Evolutionary conservation across 2,888 invertebrate species (phyloP).

Genomic region (Cordylochernes scorpioides): DNA sequence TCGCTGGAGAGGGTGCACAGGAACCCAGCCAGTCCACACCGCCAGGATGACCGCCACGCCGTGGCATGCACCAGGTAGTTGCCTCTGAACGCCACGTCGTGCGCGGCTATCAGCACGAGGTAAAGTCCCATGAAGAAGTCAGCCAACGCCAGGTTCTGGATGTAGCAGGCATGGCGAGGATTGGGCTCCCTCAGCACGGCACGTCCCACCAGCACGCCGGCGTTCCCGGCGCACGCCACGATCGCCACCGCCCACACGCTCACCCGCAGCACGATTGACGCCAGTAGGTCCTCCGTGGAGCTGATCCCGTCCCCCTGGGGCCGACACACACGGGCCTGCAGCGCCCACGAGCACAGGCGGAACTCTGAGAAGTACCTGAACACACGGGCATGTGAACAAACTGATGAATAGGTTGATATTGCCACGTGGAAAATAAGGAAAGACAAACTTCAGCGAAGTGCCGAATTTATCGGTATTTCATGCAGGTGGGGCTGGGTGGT

Average conservation of each 20-base stretch:
- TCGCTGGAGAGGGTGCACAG: slow-evolving; percentile 33
- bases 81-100: slow-evolving; percentile 29
- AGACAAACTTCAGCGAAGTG: no score
- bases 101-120: slow-evolving; percentile 31
- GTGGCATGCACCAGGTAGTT: slow-evolving; percentile 31
- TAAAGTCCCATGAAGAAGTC: slow-evolving; percentile 37
- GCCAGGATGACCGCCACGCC: slow-evolving; percentile 30
- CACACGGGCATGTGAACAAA: no score
- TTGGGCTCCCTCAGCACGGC: slow-evolving; percentile 29
- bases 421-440: no score
- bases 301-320: slow-evolving; percentile 35
- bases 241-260: slow-evolving; percentile 36
- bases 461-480: no score
- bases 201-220: slow-evolving; percentile 30
- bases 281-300: slow-evolving; percentile 30
- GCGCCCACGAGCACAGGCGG: slow-evolving; percentile 29
- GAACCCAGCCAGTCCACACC: slow-evolving; percentile 32
- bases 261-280: slow-evolving; percentile 25
- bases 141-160: slow-evolving; percentile 33
- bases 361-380: slow-evolving; percentile 32
- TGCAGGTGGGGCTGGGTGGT: no score
- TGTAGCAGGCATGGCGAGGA: slow-evolving; percentile 32
- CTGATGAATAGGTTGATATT: no score
- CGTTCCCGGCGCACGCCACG: slow-evolving; percentile 31
- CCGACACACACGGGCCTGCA: slow-evolving; percentile 30